phyloP scores from a whole-genome alignment of 2,888 invertebrate genomes.

The Phoenoteleia sp. region DNA sequence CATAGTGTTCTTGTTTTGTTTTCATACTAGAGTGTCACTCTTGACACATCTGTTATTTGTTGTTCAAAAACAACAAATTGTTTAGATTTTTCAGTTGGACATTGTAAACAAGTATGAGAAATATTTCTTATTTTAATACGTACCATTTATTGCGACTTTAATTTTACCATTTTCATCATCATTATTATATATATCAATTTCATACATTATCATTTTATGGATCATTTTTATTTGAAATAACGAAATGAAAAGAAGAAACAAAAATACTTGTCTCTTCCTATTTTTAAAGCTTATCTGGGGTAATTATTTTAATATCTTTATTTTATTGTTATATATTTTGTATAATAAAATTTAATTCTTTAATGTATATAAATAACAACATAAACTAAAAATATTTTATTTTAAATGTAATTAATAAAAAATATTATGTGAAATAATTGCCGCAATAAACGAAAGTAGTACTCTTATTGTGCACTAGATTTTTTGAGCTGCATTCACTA shows the following conservation, averaged over 20 bases:
- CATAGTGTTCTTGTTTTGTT: background rate
- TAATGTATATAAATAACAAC: no score
- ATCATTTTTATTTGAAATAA: background rate
- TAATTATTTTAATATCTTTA: background rate
- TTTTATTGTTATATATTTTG: background rate
- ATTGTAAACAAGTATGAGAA: background rate
- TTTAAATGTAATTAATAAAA: slow-evolving; percentile 31
- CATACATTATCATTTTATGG: background rate
- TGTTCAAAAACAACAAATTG: no score
- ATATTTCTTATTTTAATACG: no score
- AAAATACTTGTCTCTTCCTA: slow-evolving; percentile 20
- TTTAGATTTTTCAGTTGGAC: background rate
- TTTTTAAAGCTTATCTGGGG: background rate
- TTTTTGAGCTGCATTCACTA: slow-evolving; percentile 18
- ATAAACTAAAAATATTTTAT: no score
- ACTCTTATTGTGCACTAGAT: slow-evolving; percentile 28
- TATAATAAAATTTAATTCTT: no score
- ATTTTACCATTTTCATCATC: background rate
- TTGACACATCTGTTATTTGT: no score
- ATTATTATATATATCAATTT: no score
- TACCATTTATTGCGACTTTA: background rate
- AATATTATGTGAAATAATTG: slow-evolving; percentile 19
- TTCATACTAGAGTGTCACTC: no score
- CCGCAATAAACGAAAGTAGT: background rate
- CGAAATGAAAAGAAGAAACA: background rate